Percentiles rank a stretch among this genome's conserved stretches.
phyloP scores from a whole-genome alignment of 2,797 vertebrate species.

The Capromys pilorides region DNA sequence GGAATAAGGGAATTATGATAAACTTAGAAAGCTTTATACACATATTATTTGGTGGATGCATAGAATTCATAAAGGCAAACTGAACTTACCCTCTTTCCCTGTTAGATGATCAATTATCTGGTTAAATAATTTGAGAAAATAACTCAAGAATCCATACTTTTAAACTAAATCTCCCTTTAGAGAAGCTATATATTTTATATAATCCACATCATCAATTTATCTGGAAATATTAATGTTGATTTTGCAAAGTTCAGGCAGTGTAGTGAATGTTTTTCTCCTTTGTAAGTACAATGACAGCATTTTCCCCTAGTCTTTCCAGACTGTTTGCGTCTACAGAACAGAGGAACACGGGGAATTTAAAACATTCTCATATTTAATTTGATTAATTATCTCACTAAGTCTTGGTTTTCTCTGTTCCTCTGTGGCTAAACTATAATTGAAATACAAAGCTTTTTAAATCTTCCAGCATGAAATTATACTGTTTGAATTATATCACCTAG shows the following conservation, averaged over 20 bases:
- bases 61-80: neutral
- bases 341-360: slow-evolving; percentile 11
- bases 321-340: neutral
- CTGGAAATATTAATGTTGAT: neutral
- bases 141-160: neutral
- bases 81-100: neutral
- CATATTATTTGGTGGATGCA: neutral
- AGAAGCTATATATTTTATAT: neutral
- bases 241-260: neutral
- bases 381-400: slow-evolving; percentile 61
- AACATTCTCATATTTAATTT: slow-evolving; percentile 52
- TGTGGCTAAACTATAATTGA: slow-evolving; percentile 30
- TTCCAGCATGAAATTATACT: slow-evolving; percentile 8
- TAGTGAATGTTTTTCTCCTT: neutral
- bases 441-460: slow-evolving; percentile 42
- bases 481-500: neutral
- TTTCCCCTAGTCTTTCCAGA: neutral
- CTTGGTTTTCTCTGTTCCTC: slow-evolving; percentile 18
- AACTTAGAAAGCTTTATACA: neutral
- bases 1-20: neutral
- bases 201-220: neutral
- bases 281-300: neutral
- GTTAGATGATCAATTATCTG: neutral
- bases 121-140: neutral
- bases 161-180: neutral